Percentiles rank a stretch among this genome's conserved stretches.
These are phyloP conservation scores for Atta texana DNA, from an alignment of 1,140 invertebrate genomes.

Conservation along the genomic window DNA sequence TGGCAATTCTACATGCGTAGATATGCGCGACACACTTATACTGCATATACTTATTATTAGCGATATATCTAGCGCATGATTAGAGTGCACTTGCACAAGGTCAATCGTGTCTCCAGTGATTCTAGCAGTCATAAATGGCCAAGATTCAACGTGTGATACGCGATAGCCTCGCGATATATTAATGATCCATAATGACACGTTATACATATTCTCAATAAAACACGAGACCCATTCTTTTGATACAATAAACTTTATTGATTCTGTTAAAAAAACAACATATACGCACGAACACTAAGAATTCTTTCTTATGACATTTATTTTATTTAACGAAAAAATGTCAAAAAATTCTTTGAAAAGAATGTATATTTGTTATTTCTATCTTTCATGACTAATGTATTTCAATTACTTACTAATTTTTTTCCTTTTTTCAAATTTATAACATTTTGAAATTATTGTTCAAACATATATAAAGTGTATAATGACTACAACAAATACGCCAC, in stretches of 20 bases:
- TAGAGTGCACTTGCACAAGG: conserved; percentile 8
- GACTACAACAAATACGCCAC: background rate
- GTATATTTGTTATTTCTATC: background rate
- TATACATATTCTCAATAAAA: conserved; percentile 14
- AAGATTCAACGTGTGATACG: conserved; percentile 12
- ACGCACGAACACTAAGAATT: background rate
- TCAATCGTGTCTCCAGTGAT: conserved; percentile 23
- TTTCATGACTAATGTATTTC: background rate
- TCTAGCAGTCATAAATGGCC: background rate
- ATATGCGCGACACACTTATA: background rate
- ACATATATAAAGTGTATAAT: background rate
- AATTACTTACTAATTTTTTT: background rate
- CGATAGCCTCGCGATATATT: background rate
- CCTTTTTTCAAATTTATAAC: background rate
- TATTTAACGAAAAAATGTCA: background rate
- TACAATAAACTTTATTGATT: background rate
- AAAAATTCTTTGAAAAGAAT: background rate
- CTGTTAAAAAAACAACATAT: background rate
- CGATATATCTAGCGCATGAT: conserved; percentile 1
- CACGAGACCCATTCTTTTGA: background rate
- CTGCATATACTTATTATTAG: background rate
- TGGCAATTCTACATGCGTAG: background rate
- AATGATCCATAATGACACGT: background rate
- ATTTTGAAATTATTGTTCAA: background rate
- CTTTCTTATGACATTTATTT: background rate